Conservation (phyloP, 2,888 invertebrate species). For the Strigamia crassipes region DNA sequence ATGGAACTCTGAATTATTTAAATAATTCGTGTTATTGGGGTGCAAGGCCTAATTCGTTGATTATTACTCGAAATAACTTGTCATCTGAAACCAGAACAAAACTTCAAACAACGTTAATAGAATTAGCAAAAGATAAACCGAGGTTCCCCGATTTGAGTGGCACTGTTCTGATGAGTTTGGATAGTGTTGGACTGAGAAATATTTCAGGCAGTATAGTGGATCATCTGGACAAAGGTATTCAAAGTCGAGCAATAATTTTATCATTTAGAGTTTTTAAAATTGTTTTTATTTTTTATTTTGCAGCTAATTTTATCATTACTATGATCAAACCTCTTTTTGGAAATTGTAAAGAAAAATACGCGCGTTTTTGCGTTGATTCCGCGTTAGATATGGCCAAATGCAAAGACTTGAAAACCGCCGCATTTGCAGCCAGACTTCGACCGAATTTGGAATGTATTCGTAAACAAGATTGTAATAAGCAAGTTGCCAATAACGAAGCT, state of each 20-base stretch:
- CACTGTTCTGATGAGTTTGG: not conserved
- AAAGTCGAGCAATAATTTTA: not conserved
- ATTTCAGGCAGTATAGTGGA: not conserved
- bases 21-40: conserved; percentile 46
- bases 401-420: conserved; percentile 25
- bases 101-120: not conserved
- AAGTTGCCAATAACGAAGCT: conserved; percentile 63
- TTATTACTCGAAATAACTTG: conserved; percentile 7
- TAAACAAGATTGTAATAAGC: conserved; percentile 72
- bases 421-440: conserved; percentile 60
- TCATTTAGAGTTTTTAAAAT: no score
- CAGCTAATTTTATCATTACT: conserved; percentile 41
- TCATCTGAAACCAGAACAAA: not conserved
- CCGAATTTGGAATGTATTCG: conserved; percentile 78
- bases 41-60: conserved; percentile 41
- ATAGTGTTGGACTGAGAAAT: conserved; percentile 8
- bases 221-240: conserved; percentile 33
- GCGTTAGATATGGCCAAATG: conserved; percentile 36
- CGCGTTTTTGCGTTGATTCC: conserved; percentile 43
- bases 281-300: not conserved
- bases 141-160: not conserved
- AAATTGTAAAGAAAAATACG: conserved; percentile 36
- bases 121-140: not conserved
- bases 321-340: conserved; percentile 36
- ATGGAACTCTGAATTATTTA: conserved; percentile 28